Percentiles rank a stretch among this genome's conserved stretches.
Conservation (phyloP, 2,113 vertebrate genomes). For the Suncus etruscus region DNA sequence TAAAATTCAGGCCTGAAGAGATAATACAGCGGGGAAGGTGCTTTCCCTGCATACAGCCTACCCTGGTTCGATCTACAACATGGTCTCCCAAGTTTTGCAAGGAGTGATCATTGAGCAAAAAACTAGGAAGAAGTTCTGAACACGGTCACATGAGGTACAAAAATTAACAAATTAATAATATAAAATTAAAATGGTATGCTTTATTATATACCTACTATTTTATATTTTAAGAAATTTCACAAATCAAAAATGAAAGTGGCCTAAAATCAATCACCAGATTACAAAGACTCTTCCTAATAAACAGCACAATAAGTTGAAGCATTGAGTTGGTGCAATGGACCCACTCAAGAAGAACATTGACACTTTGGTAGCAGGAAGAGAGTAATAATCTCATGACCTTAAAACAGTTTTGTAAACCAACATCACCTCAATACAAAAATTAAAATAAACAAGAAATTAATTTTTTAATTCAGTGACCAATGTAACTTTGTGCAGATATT, state of each 20-base stretch:
- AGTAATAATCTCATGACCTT: no score
- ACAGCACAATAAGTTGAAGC: no score
- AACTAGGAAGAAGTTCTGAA: no score
- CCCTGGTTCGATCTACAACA: no score
- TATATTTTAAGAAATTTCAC: slow-evolving; percentile 4
- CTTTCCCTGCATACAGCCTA: no score
- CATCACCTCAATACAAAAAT: neutral
- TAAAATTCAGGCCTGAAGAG: neutral
- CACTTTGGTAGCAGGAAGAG: no score
- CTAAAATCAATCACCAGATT: slow-evolving; percentile 24
- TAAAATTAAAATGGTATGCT: slow-evolving; percentile 35
- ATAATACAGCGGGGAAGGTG: no score
- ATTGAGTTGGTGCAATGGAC: no score
- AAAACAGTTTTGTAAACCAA: neutral
- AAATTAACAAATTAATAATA: neutral
- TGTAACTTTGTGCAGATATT: neutral
- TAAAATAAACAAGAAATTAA: slow-evolving; percentile 52
- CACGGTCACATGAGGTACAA: no score
- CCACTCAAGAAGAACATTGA: no score
- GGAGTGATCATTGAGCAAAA: no score
- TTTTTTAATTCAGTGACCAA: neutral
- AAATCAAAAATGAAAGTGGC: slow-evolving; percentile 8
- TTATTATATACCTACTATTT: neutral
- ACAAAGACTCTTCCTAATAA: slow-evolving; percentile 8
- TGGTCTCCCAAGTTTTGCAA: no score